phyloP scores from a whole-genome alignment of 2,113 vertebrate genomes.

The Sinocyclocheilus grahami region DNA sequence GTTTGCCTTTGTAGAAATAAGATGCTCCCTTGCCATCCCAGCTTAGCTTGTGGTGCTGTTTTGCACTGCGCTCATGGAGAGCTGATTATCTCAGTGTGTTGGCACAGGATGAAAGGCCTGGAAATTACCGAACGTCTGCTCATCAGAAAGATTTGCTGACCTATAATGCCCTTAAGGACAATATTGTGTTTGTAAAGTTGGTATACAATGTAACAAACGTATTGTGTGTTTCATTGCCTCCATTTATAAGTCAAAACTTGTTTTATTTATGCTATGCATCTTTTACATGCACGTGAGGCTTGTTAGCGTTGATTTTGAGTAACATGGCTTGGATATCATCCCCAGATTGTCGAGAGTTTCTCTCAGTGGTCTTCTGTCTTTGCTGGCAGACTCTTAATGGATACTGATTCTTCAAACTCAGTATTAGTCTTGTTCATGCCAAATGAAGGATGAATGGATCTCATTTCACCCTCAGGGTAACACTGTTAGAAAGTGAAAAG shows the following conservation, averaged over 20 bases:
- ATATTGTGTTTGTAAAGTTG: not conserved
- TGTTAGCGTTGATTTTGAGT: not conserved
- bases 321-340: not conserved
- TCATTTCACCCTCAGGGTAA: conserved; percentile 40
- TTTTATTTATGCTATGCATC: not conserved
- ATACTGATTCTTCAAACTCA: conserved; percentile 29
- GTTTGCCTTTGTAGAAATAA: conserved; percentile 37
- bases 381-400: conserved; percentile 26
- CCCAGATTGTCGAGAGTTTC: not conserved
- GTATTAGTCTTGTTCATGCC: conserved; percentile 30
- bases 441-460: conserved; percentile 33
- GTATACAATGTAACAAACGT: not conserved
- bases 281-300: not conserved
- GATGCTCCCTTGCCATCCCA: conserved; percentile 31
- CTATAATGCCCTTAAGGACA: not conserved
- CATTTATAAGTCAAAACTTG: not conserved
- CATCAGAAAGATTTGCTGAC: conserved; percentile 36
- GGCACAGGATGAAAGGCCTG: conserved; percentile 38
- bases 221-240: not conserved
- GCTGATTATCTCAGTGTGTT: conserved; percentile 40
- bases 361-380: conserved; percentile 23
- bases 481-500: conserved; percentile 33
- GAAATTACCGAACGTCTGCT: conserved; percentile 34
- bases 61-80: conserved; percentile 25
- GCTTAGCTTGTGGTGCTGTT: conserved; percentile 36